These are phyloP conservation scores for Microvelia longipes DNA, from an alignment of 1,140 invertebrate species.

Conservation along the genomic window DNA sequence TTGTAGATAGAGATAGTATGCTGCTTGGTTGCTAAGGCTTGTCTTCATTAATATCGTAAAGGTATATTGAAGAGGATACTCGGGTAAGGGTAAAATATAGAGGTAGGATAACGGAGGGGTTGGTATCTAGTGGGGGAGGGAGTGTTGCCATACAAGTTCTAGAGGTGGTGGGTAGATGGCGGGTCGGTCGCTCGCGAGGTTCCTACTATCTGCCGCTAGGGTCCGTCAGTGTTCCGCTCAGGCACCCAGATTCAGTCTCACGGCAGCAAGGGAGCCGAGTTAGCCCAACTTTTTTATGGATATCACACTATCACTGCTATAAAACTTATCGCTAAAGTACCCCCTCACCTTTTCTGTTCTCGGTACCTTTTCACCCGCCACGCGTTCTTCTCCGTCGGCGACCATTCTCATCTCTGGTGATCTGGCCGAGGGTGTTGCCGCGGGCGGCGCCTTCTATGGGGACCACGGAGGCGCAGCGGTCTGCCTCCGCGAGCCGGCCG, in stretches of 20 bases:
- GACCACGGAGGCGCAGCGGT: constrained; percentile 48
- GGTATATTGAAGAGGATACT: too few species aligned
- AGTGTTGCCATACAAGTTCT: not conserved
- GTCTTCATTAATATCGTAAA: not conserved
- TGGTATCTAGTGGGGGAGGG: too few species aligned
- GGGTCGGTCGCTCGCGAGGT: not conserved
- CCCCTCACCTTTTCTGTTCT: constrained; percentile 1
- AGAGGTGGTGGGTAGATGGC: not conserved
- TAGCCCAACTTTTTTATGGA: constrained; percentile 6
- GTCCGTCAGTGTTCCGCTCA: constrained; percentile 1
- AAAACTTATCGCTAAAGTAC: not conserved
- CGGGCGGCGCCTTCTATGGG: constrained; percentile 56
- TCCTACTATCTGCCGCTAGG: not conserved
- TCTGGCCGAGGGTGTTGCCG: constrained; percentile 52
- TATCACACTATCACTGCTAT: constrained; percentile 5
- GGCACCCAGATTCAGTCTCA: constrained; percentile 8
- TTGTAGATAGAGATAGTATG: not conserved
- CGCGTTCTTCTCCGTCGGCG: constrained; percentile 23
- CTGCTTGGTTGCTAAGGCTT: not conserved
- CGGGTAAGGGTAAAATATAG: too few species aligned
- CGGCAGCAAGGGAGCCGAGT: not conserved
- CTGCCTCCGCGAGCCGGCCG: constrained; percentile 46
- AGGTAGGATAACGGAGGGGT: too few species aligned
- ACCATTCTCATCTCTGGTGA: constrained; percentile 54
- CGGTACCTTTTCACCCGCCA: constrained; percentile 10